Conservation (phyloP, 2,888 invertebrate genomes). For the Resseliella maxima region DNA sequence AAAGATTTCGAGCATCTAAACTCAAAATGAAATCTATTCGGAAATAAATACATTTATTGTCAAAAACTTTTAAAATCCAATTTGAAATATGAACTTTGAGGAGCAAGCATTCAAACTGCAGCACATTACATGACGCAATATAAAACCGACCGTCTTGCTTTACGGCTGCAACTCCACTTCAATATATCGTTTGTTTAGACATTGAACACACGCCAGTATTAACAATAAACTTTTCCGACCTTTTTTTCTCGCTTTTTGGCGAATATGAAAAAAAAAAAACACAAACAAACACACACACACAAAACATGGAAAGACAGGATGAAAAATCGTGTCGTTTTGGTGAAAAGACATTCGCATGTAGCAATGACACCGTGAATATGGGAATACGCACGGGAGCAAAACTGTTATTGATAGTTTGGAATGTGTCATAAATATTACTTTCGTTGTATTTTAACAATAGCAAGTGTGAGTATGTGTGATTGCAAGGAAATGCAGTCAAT, state of each 20-base stretch:
- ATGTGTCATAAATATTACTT: constrained; percentile 11
- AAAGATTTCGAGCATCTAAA: neutral
- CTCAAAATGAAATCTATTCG: constrained; percentile 38
- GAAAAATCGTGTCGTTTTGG: neutral
- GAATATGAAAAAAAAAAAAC: neutral
- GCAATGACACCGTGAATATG: neutral
- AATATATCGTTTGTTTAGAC: constrained; percentile 4
- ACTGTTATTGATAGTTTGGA: constrained; percentile 9
- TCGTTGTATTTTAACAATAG: neutral
- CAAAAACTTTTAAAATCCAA: constrained; percentile 51
- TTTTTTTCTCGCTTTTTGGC: neutral
- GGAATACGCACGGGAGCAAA: neutral
- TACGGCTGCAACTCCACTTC: neutral
- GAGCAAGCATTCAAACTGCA: neutral
- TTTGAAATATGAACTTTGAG: constrained; percentile 53
- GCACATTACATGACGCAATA: neutral
- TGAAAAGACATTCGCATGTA: neutral
- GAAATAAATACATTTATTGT: constrained; percentile 43
- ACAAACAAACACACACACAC: neutral
- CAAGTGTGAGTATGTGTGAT: too few relatives aligned
- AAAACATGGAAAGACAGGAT: neutral
- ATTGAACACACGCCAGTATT: constrained; percentile 1
- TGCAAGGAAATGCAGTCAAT: neutral
- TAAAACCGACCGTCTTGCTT: neutral
- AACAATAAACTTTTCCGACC: neutral